Conservation (phyloP, 1,140 invertebrate genomes). For the Cyclargus thomasi region DNA sequence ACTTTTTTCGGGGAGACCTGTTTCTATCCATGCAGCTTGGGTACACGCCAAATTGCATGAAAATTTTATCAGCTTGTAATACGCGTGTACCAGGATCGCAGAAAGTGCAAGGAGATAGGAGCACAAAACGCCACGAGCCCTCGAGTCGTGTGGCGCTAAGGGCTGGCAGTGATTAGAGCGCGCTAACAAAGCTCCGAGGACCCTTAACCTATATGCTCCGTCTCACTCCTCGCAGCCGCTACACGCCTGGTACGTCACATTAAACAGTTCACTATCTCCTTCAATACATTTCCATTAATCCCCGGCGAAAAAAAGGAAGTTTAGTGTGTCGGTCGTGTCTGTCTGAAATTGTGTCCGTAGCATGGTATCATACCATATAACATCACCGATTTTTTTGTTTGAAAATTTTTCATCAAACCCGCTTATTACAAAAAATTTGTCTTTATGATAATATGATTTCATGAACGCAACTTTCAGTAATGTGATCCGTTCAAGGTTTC, state of each 20-base stretch:
- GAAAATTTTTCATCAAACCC: no score
- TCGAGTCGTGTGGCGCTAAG: conserved; percentile 58
- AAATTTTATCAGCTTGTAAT: neutral
- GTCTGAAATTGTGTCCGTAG: no score
- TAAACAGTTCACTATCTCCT: neutral
- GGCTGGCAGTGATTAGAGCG: conserved; percentile 67
- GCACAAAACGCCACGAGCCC: conserved; percentile 67
- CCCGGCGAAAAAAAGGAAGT: no score
- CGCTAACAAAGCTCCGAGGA: conserved; percentile 66
- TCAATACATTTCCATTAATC: no score
- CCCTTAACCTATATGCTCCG: conserved; percentile 72
- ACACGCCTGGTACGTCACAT: conserved; percentile 42
- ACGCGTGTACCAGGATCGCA: conserved; percentile 41
- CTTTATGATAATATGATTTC: no score
- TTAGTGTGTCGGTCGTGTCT: no score
- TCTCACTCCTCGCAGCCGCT: conserved; percentile 57
- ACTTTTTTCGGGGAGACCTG: no score
- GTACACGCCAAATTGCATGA: neutral
- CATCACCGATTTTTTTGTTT: no score
- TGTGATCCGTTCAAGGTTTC: no score
- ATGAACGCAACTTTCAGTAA: no score
- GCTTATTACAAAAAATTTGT: no score
- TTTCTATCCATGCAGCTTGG: neutral
- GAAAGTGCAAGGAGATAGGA: conserved; percentile 41
- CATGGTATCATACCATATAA: no score